phyloP scores from a whole-genome alignment of 2,888 invertebrate species.

The Apamea monoglypha region DNA sequence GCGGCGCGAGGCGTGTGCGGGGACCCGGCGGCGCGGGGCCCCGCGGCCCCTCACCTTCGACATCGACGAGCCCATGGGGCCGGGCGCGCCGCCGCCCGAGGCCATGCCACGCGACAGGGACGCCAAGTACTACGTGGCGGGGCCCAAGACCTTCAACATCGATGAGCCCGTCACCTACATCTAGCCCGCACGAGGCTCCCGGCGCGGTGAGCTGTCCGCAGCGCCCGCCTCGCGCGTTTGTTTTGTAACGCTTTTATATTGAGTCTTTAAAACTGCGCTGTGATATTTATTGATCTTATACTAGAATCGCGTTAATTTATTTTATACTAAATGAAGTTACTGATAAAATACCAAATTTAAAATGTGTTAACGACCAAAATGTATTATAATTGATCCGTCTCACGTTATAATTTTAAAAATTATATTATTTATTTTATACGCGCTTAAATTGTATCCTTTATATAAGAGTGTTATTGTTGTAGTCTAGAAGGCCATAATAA shows the following conservation, averaged over 20 bases:
- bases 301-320: slow-evolving; percentile 43
- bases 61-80: slow-evolving; percentile 66
- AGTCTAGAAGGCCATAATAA: slow-evolving; percentile 35
- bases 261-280: slow-evolving; percentile 52
- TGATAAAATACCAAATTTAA: slow-evolving; percentile 28
- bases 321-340: slow-evolving; percentile 33
- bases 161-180: slow-evolving; percentile 87
- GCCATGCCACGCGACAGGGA: slow-evolving; percentile 61
- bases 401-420: slow-evolving; percentile 13
- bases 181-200: slow-evolving; percentile 44
- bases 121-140: slow-evolving; percentile 80
- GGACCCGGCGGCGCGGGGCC: slow-evolving; percentile 3
- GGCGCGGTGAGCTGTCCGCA: slow-evolving; percentile 5
- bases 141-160: slow-evolving; percentile 90
- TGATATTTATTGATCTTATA: slow-evolving; percentile 66
- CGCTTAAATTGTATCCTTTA: slow-evolving; percentile 41
- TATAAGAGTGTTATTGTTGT: slow-evolving; percentile 46
- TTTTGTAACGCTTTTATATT: slow-evolving; percentile 47
- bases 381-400: slow-evolving; percentile 28
- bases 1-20: slow-evolving; percentile 65
- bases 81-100: slow-evolving; percentile 45
- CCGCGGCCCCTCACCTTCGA: slow-evolving; percentile 68
- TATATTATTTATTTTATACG: slow-evolving; percentile 24
- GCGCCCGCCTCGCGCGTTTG: not conserved
- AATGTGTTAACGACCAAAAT: slow-evolving; percentile 34